phyloP scores from a whole-genome alignment of 2,797 vertebrate genomes.

The Enteromius trimaculatus region DNA sequence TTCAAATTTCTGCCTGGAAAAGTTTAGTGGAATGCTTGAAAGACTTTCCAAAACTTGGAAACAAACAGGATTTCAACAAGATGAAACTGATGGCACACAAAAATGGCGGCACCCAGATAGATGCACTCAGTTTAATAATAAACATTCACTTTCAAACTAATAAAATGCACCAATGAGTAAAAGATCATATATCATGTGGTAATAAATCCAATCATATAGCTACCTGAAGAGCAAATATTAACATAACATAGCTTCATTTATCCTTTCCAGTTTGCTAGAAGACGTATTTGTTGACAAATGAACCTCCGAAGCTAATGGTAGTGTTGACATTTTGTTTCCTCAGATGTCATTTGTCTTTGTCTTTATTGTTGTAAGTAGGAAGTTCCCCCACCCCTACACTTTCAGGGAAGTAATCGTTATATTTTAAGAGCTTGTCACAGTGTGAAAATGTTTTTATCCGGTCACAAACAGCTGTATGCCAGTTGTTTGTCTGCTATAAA shows the following conservation, averaged over 20 bases:
- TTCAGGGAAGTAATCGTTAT: background rate
- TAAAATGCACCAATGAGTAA: background rate
- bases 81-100: background rate
- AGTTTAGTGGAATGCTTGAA: background rate
- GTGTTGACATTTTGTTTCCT: constrained; percentile 16
- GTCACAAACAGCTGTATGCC: background rate
- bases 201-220: background rate
- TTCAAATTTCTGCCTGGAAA: background rate
- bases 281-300: constrained; percentile 1
- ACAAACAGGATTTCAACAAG: background rate
- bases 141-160: background rate
- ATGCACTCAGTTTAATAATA: background rate
- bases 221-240: background rate
- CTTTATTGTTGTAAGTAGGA: constrained; percentile 3
- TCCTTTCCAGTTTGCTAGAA: background rate
- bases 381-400: background rate
- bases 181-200: background rate
- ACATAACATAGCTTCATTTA: background rate
- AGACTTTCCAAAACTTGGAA: background rate
- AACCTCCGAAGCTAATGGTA: background rate
- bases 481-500: background rate
- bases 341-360: background rate
- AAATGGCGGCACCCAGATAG: background rate
- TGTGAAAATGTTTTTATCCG: background rate
- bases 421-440: background rate